Evolutionary conservation across 2,797 vertebrate genomes (phyloP), one percentile per base, ranked within the genome.

Genomic region (Sebastes oblongus): DNA sequence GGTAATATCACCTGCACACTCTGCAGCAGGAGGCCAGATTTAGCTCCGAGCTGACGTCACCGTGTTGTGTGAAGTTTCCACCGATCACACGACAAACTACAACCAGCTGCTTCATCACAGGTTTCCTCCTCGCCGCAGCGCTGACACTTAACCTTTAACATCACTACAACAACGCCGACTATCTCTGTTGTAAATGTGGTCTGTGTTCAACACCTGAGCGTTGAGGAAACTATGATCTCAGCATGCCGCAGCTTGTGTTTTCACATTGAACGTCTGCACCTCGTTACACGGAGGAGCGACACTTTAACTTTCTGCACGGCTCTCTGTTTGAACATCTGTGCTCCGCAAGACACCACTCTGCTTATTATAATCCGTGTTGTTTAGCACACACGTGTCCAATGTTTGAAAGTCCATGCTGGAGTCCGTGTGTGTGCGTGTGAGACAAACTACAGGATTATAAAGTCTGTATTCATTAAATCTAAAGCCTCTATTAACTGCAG

Each of bases 201-300:
- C 30, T 2, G 7, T 20, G 66, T 20, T 25, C 56, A 11, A 24
- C 50, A 78, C 32, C 66, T 55, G 56, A 14, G 14, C 2, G 4
- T 7, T 8, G 22, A 59, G 66, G 66, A 76, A 60, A 66, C 14
- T 18, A 22, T 66, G 75, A 82, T 1, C 76, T 78, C 81, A 61
- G 39, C 54, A 1, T 4, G 46, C 55, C 20, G 77, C 66, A 3
- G 61, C 29, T 60, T 39, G 68, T 61, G 56, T 30, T 32, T 32
- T 27, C 34, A 14, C 29, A 24, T 16, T 32, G 29, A 36, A 14
- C 24, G 24, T 55, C 71, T 82, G 36, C 65, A 42, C 10, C 14
- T 20, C n/a, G 59, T 70, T 75, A 69, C 32, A 56, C 6, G 20
- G 71, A 30, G 34, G 12, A 22, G 24, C n/a, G 29, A 58, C 61